Evolutionary conservation across 2,888 invertebrate species (phyloP), one percentile per base, ranked within the genome.

Genomic region (Yponomeuta evonymella): DNA sequence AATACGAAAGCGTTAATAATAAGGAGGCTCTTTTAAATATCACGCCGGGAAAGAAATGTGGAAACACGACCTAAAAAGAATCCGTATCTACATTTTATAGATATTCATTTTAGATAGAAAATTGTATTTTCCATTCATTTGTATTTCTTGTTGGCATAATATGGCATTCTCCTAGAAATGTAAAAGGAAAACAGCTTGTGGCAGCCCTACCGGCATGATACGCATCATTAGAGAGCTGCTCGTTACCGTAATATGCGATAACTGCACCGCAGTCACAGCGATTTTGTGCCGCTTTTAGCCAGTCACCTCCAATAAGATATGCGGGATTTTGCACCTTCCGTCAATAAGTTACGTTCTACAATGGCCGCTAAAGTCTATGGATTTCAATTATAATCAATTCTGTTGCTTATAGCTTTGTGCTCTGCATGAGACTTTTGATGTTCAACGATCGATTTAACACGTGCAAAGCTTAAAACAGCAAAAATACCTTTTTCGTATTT

Each of bases 231-330:
- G 65, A 29, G 65, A 29, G 65, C 30, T 29, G 65, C 65, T 65
- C 65, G 65, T 65, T 65, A 65, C 12, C 29, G 65, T 65, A 65
- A 65, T 33, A 33, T 33, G 65, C 65, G 65, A 65, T 30, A 48
- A 69, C 48, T 69, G 58, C 33, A 58, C 33, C 69, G 30, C 58
- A 69, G 48, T 48, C 51, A 65, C 33, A 33, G 30, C 33, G 29
- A 65, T 30, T 69, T 70, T 70, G 73, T 70, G 63, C 30, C 58
- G 48, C 51, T 58, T 58, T 58, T 58, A 58, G 51, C 43, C 43
- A 43, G 43, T 43, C 43, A 58, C 51, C 51, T 58, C 15, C 51
- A 58, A 58, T 58, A 15, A 58, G 51, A 58, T 58, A 15, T 58
- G 51, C 51, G 12, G 15, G 51, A 58, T 58, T 58, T 58, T 58